Evolutionary conservation across 1,140 invertebrate species (phyloP).

Genomic region (Eupeodes corollae): DNA sequence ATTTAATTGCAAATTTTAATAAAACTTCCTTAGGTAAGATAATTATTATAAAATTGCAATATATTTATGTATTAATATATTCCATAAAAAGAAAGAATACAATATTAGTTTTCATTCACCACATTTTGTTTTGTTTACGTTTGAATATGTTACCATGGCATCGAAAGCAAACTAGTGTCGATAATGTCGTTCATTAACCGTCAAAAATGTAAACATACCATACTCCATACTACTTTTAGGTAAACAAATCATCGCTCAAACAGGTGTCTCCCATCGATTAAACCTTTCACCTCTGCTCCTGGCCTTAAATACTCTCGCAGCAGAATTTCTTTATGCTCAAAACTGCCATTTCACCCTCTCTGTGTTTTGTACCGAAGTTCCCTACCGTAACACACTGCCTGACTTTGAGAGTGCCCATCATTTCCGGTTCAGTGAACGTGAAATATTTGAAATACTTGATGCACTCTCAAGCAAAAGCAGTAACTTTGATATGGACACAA

Average conservation of each 20-base stretch:
- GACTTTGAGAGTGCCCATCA: conserved; percentile 14
- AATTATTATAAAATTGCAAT: background rate
- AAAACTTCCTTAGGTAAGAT: conserved; percentile 25
- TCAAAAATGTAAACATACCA: background rate
- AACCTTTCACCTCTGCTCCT: conserved; percentile 17
- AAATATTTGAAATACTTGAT: conserved; percentile 17
- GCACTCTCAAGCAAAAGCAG: conserved; percentile 15
- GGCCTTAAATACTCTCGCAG: conserved; percentile 26
- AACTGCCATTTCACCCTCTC: conserved; percentile 30
- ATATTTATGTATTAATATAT: too few species aligned
- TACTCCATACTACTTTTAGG: background rate
- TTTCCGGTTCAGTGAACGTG: conserved; percentile 20
- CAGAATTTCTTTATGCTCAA: conserved; percentile 30
- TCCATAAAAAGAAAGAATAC: background rate
- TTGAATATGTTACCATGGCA: conserved; percentile 2
- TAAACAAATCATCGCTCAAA: conserved; percentile 5
- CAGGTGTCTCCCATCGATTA: conserved; percentile 5
- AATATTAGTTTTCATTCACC: background rate
- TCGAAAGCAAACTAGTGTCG: background rate
- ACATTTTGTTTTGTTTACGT: conserved; percentile 1
- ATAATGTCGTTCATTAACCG: background rate
- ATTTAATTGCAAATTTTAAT: conserved; percentile 27
- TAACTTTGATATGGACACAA: background rate
- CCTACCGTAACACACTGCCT: conserved; percentile 21
- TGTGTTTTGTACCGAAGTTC: conserved; percentile 29